phyloP scores from a whole-genome alignment of 2,888 invertebrate species.

The Eupithecia abbreviata region DNA sequence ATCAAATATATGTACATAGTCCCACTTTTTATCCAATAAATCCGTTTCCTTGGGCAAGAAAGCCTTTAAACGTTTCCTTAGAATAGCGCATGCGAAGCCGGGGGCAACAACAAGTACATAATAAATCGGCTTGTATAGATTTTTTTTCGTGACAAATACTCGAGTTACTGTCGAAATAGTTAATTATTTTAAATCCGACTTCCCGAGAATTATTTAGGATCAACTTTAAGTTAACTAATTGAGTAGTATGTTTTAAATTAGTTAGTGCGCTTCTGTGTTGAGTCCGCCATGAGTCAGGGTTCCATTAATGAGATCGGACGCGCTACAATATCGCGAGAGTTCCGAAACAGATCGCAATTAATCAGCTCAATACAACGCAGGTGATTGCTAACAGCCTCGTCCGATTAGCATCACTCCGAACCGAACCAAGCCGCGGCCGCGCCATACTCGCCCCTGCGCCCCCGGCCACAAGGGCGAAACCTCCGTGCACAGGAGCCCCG shows the following conservation, averaged over 20 bases:
- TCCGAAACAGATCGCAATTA: constrained; percentile 69
- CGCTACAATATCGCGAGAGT: constrained; percentile 60
- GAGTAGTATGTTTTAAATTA: background rate
- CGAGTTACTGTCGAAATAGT: background rate
- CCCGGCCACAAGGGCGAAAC: constrained; percentile 25
- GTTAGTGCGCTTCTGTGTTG: background rate
- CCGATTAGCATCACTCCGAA: constrained; percentile 68
- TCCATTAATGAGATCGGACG: constrained; percentile 59
- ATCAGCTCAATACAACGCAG: constrained; percentile 75
- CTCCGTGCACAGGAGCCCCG: constrained; percentile 27
- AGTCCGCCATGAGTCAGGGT: constrained; percentile 22
- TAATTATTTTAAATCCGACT: background rate
- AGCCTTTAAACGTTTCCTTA: too few relatives aligned
- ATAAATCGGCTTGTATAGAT: background rate
- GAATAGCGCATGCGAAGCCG: too few relatives aligned
- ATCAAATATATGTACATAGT: too few relatives aligned
- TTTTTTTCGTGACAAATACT: background rate
- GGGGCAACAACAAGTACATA: too few relatives aligned
- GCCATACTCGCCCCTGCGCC: constrained; percentile 19
- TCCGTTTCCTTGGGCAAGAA: too few relatives aligned
- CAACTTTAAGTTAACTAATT: background rate
- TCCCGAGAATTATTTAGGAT: background rate
- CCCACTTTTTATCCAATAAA: too few relatives aligned
- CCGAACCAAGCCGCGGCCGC: constrained; percentile 37
- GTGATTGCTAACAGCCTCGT: constrained; percentile 76